A percentile compares a stretch with the other conserved stretches of the same genome.
phyloP scores from a whole-genome alignment of 2,113 vertebrate genomes.

The Sarotherodon lohbergeri region DNA sequence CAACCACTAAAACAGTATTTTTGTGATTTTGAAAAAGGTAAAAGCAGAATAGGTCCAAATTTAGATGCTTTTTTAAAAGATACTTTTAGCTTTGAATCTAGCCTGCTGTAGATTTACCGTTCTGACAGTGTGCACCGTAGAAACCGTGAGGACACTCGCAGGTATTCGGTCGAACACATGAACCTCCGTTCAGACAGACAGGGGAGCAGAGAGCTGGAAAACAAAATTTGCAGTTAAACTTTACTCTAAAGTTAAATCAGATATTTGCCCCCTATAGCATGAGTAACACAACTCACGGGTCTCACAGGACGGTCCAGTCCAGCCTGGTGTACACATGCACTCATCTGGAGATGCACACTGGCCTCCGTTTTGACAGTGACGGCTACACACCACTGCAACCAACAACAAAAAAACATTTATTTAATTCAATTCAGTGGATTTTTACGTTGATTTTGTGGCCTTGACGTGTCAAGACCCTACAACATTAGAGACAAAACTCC shows the following conservation, averaged over 20 bases:
- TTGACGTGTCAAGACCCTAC: neutral
- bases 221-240: neutral
- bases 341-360: constrained; percentile 72
- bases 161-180: constrained; percentile 49
- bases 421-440: neutral
- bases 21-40: neutral
- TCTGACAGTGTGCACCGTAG: constrained; percentile 71
- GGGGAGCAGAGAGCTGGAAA: constrained; percentile 64
- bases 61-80: neutral
- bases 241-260: neutral
- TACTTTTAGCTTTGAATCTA: neutral
- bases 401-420: neutral
- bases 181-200: constrained; percentile 68
- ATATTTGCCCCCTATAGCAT: neutral
- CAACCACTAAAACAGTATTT: neutral
- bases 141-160: constrained; percentile 70
- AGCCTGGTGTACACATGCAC: constrained; percentile 70
- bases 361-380: constrained; percentile 78
- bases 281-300: constrained; percentile 58
- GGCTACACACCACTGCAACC: constrained; percentile 74
- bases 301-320: constrained; percentile 78
- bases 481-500: neutral
- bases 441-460: neutral
- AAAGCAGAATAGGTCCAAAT: neutral
- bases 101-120: constrained; percentile 45